These are phyloP conservation scores for Pseudococcus jackbeardsleyi DNA, from an alignment of 2,888 invertebrate genomes.

Conservation along the genomic window DNA sequence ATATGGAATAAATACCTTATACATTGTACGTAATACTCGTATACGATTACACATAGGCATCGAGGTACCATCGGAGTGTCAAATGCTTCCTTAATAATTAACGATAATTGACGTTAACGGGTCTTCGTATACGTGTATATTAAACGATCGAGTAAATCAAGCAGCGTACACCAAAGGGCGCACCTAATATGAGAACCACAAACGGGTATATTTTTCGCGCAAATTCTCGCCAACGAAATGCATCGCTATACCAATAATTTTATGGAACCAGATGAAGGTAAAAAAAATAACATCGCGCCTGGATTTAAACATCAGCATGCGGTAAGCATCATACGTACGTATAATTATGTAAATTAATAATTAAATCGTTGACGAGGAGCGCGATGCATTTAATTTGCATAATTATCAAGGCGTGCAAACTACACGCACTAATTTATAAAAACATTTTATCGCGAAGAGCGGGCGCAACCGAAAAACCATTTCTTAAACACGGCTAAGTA, in stretches of 20 bases:
- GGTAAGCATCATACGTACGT: background rate
- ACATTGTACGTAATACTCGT: background rate
- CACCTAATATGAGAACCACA: background rate
- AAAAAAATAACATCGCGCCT: background rate
- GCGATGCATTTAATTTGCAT: constrained; percentile 46
- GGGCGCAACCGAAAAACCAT: background rate
- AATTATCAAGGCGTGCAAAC: constrained; percentile 40
- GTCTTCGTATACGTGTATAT: background rate
- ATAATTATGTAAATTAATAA: constrained; percentile 49
- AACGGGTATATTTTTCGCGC: background rate
- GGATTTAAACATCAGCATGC: constrained; percentile 24
- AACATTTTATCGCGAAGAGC: constrained; percentile 11
- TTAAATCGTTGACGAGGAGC: constrained; percentile 41
- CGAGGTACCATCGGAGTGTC: background rate
- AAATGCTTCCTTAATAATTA: constrained; percentile 45
- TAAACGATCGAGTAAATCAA: constrained; percentile 32
- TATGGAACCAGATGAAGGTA: background rate
- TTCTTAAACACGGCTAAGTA: background rate
- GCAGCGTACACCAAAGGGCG: background rate
- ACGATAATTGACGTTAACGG: constrained; percentile 8
- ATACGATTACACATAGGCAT: background rate
- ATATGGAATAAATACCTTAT: background rate
- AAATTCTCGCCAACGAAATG: background rate
- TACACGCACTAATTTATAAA: constrained; percentile 39
- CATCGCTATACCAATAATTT: background rate